Evolutionary conservation across 1,140 invertebrate genomes (phyloP).

Genomic region (Lucilia sericata): DNA sequence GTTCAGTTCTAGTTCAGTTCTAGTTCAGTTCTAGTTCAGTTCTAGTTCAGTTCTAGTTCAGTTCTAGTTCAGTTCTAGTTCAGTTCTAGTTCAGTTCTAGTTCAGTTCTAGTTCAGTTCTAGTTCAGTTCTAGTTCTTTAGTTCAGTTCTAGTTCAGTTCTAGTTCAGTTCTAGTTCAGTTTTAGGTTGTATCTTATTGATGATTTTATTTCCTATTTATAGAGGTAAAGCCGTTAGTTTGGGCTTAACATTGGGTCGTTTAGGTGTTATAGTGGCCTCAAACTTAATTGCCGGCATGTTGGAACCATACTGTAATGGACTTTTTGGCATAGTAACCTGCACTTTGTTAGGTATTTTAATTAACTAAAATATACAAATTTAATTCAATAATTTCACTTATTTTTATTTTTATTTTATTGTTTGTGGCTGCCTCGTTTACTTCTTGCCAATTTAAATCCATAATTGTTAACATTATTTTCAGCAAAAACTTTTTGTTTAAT

Average conservation of each 20-base stretch:
- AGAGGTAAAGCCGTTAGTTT: constrained; percentile 74
- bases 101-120: no score
- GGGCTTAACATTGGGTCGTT: constrained; percentile 71
- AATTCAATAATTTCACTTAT: not conserved
- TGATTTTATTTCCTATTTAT: constrained; percentile 30
- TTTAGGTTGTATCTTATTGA: not conserved
- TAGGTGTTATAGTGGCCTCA: constrained; percentile 72
- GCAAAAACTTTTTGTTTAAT: not conserved
- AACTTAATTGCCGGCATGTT: constrained; percentile 72
- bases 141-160: no score
- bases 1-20: not conserved
- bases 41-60: no score
- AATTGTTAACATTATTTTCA: not conserved
- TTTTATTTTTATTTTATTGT: constrained; percentile 50
- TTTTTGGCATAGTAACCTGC: constrained; percentile 63
- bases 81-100: no score
- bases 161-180: no score
- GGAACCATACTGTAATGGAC: constrained; percentile 69
- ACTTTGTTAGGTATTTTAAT: constrained; percentile 54
- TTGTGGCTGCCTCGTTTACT: constrained; percentile 54
- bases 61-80: no score
- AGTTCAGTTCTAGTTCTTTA: no score
- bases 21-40: no score
- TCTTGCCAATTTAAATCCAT: constrained; percentile 52
- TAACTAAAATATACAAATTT: not conserved